Conservation (phyloP, 2,888 invertebrate species). For the Lasioglossum vierecki region DNA sequence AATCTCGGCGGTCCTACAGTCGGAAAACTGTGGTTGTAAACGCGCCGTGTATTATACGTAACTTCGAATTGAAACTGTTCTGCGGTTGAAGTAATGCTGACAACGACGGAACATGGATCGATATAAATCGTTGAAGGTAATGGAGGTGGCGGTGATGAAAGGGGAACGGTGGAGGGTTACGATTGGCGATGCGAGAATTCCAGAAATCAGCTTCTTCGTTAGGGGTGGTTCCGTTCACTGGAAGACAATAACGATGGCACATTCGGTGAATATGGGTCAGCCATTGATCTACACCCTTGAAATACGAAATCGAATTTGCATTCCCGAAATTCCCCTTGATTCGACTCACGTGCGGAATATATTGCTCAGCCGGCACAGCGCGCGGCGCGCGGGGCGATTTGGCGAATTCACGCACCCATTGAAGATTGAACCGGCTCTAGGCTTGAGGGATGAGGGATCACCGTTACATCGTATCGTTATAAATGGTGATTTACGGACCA, state of each 20-base stretch:
- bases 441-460: conserved; percentile 50
- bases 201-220: conserved; percentile 11
- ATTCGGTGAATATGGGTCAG: background rate
- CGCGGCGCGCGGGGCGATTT: background rate
- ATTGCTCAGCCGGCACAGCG: background rate
- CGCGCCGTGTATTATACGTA: background rate
- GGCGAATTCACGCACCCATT: conserved; percentile 26
- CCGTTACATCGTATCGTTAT: conserved; percentile 60
- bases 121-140: conserved; percentile 28
- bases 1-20: background rate
- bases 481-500: conserved; percentile 66
- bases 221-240: background rate
- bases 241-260: conserved; percentile 28
- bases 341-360: conserved; percentile 38
- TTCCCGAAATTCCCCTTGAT: conserved; percentile 29
- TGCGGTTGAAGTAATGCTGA: conserved; percentile 1
- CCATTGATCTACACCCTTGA: conserved; percentile 22
- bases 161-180: background rate
- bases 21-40: background rate
- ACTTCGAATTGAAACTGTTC: background rate
- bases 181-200: conserved; percentile 11
- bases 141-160: background rate
- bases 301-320: conserved; percentile 36
- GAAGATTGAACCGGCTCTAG: conserved; percentile 42
- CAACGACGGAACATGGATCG: conserved; percentile 13